Evolutionary conservation across 1,140 invertebrate species (phyloP).

Genomic region (Scaptomyza graminum): DNA sequence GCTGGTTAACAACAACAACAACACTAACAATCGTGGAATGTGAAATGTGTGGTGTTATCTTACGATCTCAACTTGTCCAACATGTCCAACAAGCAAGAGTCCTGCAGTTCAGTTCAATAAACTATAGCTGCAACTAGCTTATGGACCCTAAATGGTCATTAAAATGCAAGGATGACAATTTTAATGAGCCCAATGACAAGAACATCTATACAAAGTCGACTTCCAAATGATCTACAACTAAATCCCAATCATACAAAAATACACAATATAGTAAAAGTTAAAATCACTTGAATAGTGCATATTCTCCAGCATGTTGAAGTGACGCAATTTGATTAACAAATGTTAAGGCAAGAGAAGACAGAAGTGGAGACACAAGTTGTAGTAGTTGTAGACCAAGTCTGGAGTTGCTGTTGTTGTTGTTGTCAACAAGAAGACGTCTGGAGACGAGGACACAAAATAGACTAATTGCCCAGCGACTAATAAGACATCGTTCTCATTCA

Average conservation of each 20-base stretch:
- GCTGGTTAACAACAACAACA: neutral
- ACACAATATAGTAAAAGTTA: neutral
- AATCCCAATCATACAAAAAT: neutral
- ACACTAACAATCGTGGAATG: neutral
- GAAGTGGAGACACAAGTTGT: neutral
- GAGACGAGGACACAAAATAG: slow-evolving; percentile 49
- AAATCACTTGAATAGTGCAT: neutral
- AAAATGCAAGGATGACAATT: slow-evolving; percentile 37
- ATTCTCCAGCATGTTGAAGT: slow-evolving; percentile 1
- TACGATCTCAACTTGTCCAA: slow-evolving; percentile 20
- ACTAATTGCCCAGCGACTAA: slow-evolving; percentile 77
- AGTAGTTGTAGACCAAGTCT: slow-evolving; percentile 18
- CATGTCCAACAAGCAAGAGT: neutral
- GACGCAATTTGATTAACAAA: slow-evolving; percentile 68
- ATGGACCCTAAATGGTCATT: slow-evolving; percentile 31
- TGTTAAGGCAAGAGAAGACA: slow-evolving; percentile 29
- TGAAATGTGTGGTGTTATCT: slow-evolving; percentile 13
- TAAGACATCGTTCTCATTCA: slow-evolving; percentile 82
- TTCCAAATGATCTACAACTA: neutral
- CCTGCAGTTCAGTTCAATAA: slow-evolving; percentile 48
- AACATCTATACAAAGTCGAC: slow-evolving; percentile 3
- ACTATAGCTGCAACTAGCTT: slow-evolving; percentile 18
- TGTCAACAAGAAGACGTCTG: too few species aligned
- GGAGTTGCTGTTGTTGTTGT: slow-evolving; percentile 3
- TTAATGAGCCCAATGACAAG: neutral